A percentile compares a stretch with the other conserved stretches of the same genome.
Evolutionary conservation across 2,113 vertebrate genomes (phyloP).

Genomic region (Grus americana): DNA sequence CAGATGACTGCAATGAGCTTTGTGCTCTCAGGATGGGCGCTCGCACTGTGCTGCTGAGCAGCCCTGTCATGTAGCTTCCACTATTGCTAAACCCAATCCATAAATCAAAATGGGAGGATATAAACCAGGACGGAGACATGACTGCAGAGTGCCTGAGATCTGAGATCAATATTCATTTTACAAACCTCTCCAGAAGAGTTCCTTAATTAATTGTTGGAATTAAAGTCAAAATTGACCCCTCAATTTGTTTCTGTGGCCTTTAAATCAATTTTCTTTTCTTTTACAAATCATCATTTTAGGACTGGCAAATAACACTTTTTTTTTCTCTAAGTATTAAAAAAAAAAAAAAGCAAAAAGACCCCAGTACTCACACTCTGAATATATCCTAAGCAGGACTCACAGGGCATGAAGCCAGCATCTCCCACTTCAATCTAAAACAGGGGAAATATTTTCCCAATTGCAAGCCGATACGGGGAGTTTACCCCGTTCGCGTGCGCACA

Average conservation of each 20-base stretch:
- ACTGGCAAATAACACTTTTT: not conserved
- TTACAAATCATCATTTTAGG: not conserved
- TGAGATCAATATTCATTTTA: constrained; percentile 62
- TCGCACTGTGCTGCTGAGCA: not conserved
- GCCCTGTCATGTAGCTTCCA: not conserved
- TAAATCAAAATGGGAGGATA: constrained; percentile 36
- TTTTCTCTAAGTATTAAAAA: not conserved
- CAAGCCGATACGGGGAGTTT: not conserved
- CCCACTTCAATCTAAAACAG: not conserved
- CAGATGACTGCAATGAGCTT: not conserved
- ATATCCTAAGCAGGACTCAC: not conserved
- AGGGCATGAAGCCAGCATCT: not conserved
- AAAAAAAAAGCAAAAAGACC: too few relatives aligned
- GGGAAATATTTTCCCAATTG: not conserved
- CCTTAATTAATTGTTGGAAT: constrained; percentile 66
- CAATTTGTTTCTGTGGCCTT: constrained; percentile 27
- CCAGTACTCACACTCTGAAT: not conserved
- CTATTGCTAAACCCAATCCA: not conserved
- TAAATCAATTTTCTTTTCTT: constrained; percentile 43
- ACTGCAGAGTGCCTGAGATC: constrained; percentile 22
- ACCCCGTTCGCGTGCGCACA: accelerated
- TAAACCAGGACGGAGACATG: constrained; percentile 40
- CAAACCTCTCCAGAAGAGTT: constrained; percentile 51
- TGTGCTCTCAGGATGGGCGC: not conserved
- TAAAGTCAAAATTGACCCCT: constrained; percentile 60